Conservation (phyloP, 2,888 invertebrate genomes). For the Gortyna flavago region DNA sequence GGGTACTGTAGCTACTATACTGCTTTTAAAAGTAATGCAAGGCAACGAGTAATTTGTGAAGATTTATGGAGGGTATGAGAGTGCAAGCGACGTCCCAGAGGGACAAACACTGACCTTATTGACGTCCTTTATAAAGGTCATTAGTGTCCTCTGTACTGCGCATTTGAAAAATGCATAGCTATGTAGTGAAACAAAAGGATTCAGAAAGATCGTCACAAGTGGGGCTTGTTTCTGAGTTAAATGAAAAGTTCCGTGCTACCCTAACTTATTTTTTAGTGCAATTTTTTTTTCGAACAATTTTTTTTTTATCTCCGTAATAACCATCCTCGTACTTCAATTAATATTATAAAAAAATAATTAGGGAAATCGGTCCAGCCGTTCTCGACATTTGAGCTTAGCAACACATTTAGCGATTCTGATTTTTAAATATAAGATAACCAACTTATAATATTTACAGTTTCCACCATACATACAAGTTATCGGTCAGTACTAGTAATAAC, state of each 20-base stretch:
- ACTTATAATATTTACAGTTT: too few relatives aligned
- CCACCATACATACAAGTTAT: too few relatives aligned
- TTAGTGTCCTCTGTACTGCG: not conserved
- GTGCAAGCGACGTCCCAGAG: slow-evolving; percentile 22
- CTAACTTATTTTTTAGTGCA: not conserved
- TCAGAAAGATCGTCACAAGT: not conserved
- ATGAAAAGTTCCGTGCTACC: not conserved
- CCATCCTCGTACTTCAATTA: too few relatives aligned
- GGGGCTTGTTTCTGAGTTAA: not conserved
- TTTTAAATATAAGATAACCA: too few relatives aligned
- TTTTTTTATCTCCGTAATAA: too few relatives aligned
- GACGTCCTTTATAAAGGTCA: slow-evolving; percentile 11
- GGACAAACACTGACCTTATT: slow-evolving; percentile 18
- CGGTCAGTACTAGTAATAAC: too few relatives aligned
- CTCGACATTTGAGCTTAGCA: too few relatives aligned
- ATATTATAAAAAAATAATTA: too few relatives aligned
- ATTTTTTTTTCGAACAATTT: too few relatives aligned
- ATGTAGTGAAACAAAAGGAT: not conserved
- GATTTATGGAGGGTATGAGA: slow-evolving; percentile 33
- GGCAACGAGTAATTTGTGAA: not conserved
- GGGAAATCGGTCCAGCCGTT: too few relatives aligned
- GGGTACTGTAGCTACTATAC: slow-evolving; percentile 3
- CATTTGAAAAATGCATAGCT: slow-evolving; percentile 4
- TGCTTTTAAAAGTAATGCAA: slow-evolving; percentile 27
- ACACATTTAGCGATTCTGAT: too few relatives aligned